Base-by-base conservation (phyloP, 2,113 vertebrate species). In the Toxotes jaculatrix region DNA sequence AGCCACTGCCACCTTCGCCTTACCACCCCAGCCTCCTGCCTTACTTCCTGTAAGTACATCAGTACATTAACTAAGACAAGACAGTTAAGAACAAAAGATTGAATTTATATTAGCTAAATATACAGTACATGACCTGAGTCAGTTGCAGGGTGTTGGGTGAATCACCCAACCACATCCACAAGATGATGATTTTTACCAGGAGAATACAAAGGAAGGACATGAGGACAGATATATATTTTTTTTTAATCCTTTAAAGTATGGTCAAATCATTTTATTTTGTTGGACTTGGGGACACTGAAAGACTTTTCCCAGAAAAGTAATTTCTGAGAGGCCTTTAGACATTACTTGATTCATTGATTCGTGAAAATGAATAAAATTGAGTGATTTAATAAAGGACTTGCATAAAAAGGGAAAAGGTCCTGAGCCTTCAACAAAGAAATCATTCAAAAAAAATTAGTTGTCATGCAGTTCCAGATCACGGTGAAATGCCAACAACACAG, bases 11-110 rank as follows among this genome's bases (percentile, higher is more conserved):
- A 82, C 97, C 97, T 79, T 97, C 98, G 63, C 97, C 98, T 88
- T 99, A 99, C 89, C 98, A 98, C 93, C 97, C 97, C 84, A 98
- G 97, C 95, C 95, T 99, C 91, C 95, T 99, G 92, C 98, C 98
- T 93, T 99, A 99, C 89, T 98, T 99, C 93, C 96, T 99, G 98
- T 99, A 96, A 96, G 97, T 96, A 47, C 4, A 83, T 45, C 53
- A 5, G 12, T 4, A 5, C 40, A 53, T 17, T 14, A 1, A 43
- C 14, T 36, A 21, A 38, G 13, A 70, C 1, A 19, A 66, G 16
- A 66, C 2, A 0, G 32, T 27, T 14, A 17, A 45, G 14, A 57
- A 13, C 21, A 27, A 77, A 1, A 49, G 3, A 16, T 8, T n/a
- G 3, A 14, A 1, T 45, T 79, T 36, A 0, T 59, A 32, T 40